Evolutionary conservation across 2,797 vertebrate genomes (phyloP), one percentile per base, ranked within the genome.

Genomic region (Rhinoraja longicauda): DNA sequence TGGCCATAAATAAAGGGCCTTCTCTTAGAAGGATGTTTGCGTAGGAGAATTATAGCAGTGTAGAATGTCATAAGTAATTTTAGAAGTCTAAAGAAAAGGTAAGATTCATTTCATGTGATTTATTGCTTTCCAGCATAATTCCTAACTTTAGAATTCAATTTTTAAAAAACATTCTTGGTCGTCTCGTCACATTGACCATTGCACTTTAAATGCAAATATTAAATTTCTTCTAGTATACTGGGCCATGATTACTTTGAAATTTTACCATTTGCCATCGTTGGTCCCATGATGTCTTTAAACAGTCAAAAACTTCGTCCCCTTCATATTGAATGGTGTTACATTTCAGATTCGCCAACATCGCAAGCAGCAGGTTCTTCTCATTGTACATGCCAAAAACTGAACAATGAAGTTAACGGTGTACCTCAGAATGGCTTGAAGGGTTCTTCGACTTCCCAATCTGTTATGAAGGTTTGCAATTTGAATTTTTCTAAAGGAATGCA

Each of bases 341-440:
- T 88, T 88, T 67, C 59, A 88, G 84, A 36, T 67, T 32, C 84
- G 36, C 17, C 84, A 88, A 67, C 84, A 21, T 67, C 84, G 36
- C 84, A 36, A 19, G n/a, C 62, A 88, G 59, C 59, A 67, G 59
- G 17, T 29, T 70, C 70, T 92, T 17, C 29, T 26, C 70, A 45
- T 29, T 53, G 4, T 92, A 57, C 36, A 24, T 29, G 64, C 39
- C 15, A 13, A 26, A 53, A 57, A 29, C 10, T 6, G 1, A 57
- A 53, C 53, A 84, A 10, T 57, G 72, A 13, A 73, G 67, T 57
- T 26, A 75, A 73, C 10, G 17, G 24, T 21, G 17, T 8, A 73
- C 15, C 90, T 15, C 90, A 57, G 45, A 73, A 36, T 75, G 90
- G n/a, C 7, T 12, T 90, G 70, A 45, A 29, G 7, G 24, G n/a